A percentile compares a stretch with the other conserved stretches of the same genome.
phyloP scores from a whole-genome alignment of 2,797 vertebrate genomes.

The Lagodon rhomboides region DNA sequence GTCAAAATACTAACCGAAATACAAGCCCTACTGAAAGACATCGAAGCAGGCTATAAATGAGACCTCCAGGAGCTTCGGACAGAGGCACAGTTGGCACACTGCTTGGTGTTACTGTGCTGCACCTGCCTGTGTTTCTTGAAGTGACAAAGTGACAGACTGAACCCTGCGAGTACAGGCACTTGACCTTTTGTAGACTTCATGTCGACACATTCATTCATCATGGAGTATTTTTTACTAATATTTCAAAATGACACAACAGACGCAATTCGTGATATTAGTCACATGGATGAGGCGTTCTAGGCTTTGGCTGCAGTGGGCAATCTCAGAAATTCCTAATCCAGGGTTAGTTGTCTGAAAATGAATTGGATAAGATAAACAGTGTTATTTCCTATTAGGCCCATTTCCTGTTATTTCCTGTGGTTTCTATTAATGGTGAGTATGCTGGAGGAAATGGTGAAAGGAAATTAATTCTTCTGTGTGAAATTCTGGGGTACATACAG shows the following conservation, averaged over 20 bases:
- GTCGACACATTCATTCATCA: slow-evolving; percentile 19
- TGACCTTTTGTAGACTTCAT: slow-evolving; percentile 36
- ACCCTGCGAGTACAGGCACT: slow-evolving; percentile 18
- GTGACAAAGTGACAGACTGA: slow-evolving; percentile 55
- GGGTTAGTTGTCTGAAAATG: background rate
- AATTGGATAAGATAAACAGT: slow-evolving; percentile 16
- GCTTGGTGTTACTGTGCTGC: slow-evolving; percentile 20
- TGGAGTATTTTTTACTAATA: slow-evolving; percentile 13
- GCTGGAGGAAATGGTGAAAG: slow-evolving; percentile 2
- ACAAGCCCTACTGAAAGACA: slow-evolving; percentile 13
- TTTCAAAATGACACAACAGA: slow-evolving; percentile 14
- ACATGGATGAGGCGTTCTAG: background rate
- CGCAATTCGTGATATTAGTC: background rate
- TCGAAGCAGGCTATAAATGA: slow-evolving; percentile 27
- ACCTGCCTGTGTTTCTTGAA: slow-evolving; percentile 56
- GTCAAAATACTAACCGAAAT: slow-evolving; percentile 28
- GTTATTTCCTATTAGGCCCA: slow-evolving; percentile 13
- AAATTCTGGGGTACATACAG: slow-evolving; percentile 8
- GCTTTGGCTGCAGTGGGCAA: background rate
- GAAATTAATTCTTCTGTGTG: slow-evolving; percentile 14
- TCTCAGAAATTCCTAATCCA: background rate
- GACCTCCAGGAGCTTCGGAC: background rate
- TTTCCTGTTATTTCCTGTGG: slow-evolving; percentile 4
- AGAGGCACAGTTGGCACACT: slow-evolving; percentile 27
- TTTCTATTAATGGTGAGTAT: background rate